Evolutionary conservation across 2,113 vertebrate genomes (phyloP).

Genomic region (Acanthochromis polyacanthus): DNA sequence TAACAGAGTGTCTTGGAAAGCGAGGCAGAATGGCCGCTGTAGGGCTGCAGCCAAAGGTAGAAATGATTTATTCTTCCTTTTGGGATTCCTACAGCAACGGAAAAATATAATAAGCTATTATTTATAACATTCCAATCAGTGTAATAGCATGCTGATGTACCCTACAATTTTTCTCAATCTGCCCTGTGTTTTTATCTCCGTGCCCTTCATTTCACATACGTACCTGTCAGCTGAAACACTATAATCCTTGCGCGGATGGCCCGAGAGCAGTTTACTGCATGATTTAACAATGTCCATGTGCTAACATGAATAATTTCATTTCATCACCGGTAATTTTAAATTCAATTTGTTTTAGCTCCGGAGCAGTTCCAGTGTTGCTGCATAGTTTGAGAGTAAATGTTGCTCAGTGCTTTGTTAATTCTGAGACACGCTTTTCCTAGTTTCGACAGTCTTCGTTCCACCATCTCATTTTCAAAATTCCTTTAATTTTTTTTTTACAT

Average conservation of each 20-base stretch:
- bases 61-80: conserved; percentile 16
- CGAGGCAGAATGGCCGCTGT: conserved; percentile 22
- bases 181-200: conserved; percentile 27
- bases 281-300: conserved; percentile 39
- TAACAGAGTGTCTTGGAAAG: conserved; percentile 45
- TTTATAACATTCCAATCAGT: conserved; percentile 40
- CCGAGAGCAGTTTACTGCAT: conserved; percentile 42
- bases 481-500: background rate
- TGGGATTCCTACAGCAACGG: conserved; percentile 19
- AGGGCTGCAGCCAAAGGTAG: conserved; percentile 26
- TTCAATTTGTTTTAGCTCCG: conserved; percentile 28
- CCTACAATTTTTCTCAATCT: conserved; percentile 51
- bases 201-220: conserved; percentile 34
- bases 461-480: background rate
- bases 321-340: conserved; percentile 31
- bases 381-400: conserved; percentile 25
- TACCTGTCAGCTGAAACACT: conserved; percentile 46
- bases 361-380: conserved; percentile 25
- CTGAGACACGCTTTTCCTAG: background rate
- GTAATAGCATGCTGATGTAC: conserved; percentile 27
- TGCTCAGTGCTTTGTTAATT: conserved; percentile 6
- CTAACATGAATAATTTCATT: conserved; percentile 50
- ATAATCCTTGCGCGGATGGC: conserved; percentile 24
- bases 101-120: conserved; percentile 34
- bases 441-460: conserved; percentile 3